Base-by-base conservation (phyloP, 2,888 invertebrate genomes). In the Scaptodrosophila latifasciaeformis region DNA sequence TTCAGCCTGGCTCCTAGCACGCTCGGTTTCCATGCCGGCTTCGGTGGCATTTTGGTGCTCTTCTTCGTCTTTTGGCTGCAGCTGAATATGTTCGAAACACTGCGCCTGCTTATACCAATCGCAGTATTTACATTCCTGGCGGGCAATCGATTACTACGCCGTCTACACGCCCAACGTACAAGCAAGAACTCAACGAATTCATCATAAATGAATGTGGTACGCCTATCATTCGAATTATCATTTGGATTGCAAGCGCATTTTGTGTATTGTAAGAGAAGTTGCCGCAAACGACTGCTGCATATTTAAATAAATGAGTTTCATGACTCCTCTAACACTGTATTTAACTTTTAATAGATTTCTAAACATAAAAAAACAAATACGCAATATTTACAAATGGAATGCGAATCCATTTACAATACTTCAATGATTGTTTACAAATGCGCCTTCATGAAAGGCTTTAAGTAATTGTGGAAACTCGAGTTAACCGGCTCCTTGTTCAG, bases 81-180 rank as follows among this genome's bases (percentile, higher is more conserved):
- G 83, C 88, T 99, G 74, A 92, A 96, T 82, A 99, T 99, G 99
- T 99, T 99, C 89, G 92, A 93, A 67, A 97, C 99, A 13, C 88
- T 97, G 76, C 93, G 96, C 71, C 96, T 95, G 88, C 89, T 99
- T 75, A 88, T 94, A 66, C 91, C 94, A 56, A 89, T 99, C 51
- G 96, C 92, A 53, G 88, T 93, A 31, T 89, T 97, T 65, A 97
- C 98, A 52, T 98, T 99, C 90, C 90, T 99, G 31, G 91, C 94
- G 58, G 99, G 99, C 1, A 97, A 97, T 86, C 92, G 95, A 67
- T 89, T 99, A 84, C 90, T 99, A 72, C 92, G 95, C 54, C 90
- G 91, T 56, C 91, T 98, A 70, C 80, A 83, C 51, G 71, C 80
- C 12, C 82, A 81, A 49, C 84, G 83, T 48, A 67, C 72, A 40